Evolutionary conservation across 2,888 invertebrate species (phyloP).

Genomic region (Stramonita haemastoma): DNA sequence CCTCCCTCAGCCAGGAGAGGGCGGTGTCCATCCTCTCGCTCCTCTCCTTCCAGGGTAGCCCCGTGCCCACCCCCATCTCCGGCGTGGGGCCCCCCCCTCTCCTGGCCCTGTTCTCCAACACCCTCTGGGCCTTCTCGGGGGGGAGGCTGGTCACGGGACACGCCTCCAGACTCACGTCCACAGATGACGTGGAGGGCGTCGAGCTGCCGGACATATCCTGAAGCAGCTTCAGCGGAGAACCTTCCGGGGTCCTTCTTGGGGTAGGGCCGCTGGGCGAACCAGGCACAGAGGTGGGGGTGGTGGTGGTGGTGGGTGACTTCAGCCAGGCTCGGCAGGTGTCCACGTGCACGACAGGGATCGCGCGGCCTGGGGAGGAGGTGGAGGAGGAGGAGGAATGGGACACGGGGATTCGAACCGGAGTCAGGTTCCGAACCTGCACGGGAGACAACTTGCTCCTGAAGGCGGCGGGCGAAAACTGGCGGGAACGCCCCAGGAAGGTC

Average conservation of each 20-base stretch:
- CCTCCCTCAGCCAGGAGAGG: conserved; percentile 50
- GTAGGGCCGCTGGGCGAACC: background rate
- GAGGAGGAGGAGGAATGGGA: background rate
- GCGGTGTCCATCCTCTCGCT: conserved; percentile 58
- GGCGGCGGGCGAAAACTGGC: background rate
- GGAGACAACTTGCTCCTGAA: conserved; percentile 29
- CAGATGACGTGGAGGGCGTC: background rate
- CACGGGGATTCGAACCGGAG: background rate
- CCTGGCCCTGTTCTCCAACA: background rate
- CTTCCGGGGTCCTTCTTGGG: background rate
- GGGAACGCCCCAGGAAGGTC: background rate
- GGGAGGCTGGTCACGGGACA: background rate
- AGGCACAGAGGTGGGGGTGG: background rate
- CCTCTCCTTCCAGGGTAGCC: conserved; percentile 52
- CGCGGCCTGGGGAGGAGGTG: background rate
- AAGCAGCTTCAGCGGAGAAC: background rate
- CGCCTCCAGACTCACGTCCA: background rate
- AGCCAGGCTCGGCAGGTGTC: conserved; percentile 42
- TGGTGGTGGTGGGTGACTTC: background rate
- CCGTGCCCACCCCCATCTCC: conserved; percentile 31
- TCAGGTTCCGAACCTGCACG: background rate
- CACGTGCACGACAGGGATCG: conserved; percentile 38
- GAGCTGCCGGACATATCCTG: background rate
- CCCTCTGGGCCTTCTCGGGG: background rate
- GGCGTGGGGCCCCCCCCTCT: background rate